Conservation (phyloP, 2,113 vertebrate species). For the Haliaeetus leucogaster region DNA sequence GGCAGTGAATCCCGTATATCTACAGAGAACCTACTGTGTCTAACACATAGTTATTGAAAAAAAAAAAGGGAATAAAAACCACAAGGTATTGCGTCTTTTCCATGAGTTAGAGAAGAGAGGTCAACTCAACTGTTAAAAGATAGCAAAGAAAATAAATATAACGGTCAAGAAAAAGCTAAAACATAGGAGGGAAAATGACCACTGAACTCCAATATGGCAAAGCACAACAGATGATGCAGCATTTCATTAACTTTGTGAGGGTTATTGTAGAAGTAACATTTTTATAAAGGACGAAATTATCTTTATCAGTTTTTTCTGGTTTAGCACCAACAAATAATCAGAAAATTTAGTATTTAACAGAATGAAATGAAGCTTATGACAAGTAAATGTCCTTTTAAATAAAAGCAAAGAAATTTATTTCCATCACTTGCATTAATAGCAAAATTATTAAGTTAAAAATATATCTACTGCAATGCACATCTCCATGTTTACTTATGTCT, state of each 20-base stretch:
- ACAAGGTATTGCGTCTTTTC: neutral
- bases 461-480: neutral
- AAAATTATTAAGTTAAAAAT: neutral
- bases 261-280: neutral
- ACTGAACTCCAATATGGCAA: neutral
- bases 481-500: neutral
- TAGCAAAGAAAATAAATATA: neutral
- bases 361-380: neutral
- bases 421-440: neutral
- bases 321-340: neutral
- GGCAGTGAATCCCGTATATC: neutral
- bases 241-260: neutral
- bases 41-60: neutral
- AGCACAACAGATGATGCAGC: neutral
- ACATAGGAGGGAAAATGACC: neutral
- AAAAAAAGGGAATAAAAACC: fast-evolving
- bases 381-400: neutral
- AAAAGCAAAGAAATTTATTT: neutral
- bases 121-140: neutral
- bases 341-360: neutral
- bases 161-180: neutral
- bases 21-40: neutral
- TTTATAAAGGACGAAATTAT: neutral
- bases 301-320: neutral
- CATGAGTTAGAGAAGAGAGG: neutral